Percentiles rank a stretch among this genome's conserved stretches.
These are phyloP conservation scores for Syrmaticus mikado DNA, from an alignment of 2,113 vertebrate genomes.

Conservation along the genomic window DNA sequence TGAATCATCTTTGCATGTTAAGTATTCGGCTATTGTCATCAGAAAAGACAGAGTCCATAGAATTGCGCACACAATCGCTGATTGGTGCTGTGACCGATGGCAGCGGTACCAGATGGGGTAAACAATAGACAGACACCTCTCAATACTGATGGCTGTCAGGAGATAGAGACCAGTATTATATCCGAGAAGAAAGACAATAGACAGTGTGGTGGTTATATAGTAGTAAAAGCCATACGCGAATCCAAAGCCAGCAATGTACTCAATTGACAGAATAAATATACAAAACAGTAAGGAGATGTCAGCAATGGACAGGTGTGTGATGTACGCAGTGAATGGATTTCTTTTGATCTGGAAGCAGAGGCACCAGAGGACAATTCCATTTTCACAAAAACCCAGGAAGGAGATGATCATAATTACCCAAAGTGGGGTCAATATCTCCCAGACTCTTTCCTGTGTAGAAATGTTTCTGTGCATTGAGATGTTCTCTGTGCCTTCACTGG, in stretches of 20 bases:
- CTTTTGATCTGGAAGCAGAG: conserved; percentile 80
- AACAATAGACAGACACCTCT: conserved; percentile 80
- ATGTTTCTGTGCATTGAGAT: conserved; percentile 65
- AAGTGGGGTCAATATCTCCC: conserved; percentile 70
- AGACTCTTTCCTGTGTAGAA: conserved; percentile 32
- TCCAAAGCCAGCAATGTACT: conserved; percentile 72
- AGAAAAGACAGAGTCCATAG: conserved; percentile 79
- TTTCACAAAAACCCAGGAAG: conserved; percentile 77
- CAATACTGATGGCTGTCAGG: conserved; percentile 82
- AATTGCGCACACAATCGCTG: conserved; percentile 69
- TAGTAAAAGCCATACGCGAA: conserved; percentile 56
- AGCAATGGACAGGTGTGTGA: conserved; percentile 77
- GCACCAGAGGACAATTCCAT: conserved; percentile 80
- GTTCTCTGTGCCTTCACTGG: conserved; percentile 52
- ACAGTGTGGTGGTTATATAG: conserved; percentile 67
- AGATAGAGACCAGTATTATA: conserved; percentile 82
- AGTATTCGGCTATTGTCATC: conserved; percentile 75
- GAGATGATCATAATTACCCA: conserved; percentile 78
- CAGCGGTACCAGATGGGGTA: conserved; percentile 84
- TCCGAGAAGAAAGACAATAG: conserved; percentile 78
- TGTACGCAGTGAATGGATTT: conserved; percentile 79
- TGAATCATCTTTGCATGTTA: conserved; percentile 69
- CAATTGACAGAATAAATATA: conserved; percentile 74
- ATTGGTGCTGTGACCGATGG: conserved; percentile 79
- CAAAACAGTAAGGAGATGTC: conserved; percentile 77